These are phyloP conservation scores for Periophthalmus magnuspinnatus DNA, from an alignment of 2,797 vertebrate genomes.

Conservation along the genomic window DNA sequence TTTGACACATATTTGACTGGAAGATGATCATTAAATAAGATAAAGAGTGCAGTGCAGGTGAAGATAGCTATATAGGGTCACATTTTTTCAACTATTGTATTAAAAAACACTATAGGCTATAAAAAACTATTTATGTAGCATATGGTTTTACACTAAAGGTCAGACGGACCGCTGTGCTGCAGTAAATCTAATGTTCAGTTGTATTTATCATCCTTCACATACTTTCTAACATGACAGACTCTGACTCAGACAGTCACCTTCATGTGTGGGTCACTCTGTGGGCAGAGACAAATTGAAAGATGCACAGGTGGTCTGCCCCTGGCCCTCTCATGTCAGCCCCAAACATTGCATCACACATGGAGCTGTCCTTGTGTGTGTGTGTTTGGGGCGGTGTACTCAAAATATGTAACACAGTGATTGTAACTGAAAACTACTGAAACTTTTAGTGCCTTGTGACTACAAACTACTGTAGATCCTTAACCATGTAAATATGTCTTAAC, in stretches of 20 bases:
- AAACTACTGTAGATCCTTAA: too few relatives aligned
- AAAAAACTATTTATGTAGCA: background rate
- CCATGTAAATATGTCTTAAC: too few relatives aligned
- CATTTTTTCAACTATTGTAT: too few relatives aligned
- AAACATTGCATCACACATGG: slow-evolving; percentile 16
- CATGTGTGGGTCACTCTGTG: slow-evolving; percentile 61
- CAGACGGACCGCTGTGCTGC: background rate
- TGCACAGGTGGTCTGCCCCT: slow-evolving; percentile 59
- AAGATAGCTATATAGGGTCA: background rate
- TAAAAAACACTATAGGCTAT: too few relatives aligned
- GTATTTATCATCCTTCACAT: background rate
- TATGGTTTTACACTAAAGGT: background rate
- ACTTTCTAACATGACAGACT: slow-evolving; percentile 15
- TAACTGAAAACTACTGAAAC: too few relatives aligned
- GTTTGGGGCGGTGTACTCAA: background rate
- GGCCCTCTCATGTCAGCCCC: slow-evolving; percentile 13
- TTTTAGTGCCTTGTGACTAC: too few relatives aligned
- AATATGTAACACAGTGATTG: background rate
- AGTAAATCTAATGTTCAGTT: background rate
- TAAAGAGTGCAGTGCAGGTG: background rate
- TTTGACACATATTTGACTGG: background rate
- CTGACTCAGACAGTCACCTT: slow-evolving; percentile 46
- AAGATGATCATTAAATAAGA: background rate
- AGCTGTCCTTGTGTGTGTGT: slow-evolving; percentile 12
- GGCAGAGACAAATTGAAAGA: slow-evolving; percentile 62